Percentiles rank a stretch among this genome's conserved stretches.
phyloP scores from a whole-genome alignment of 2,797 vertebrate species.

The Falco columbarius region DNA sequence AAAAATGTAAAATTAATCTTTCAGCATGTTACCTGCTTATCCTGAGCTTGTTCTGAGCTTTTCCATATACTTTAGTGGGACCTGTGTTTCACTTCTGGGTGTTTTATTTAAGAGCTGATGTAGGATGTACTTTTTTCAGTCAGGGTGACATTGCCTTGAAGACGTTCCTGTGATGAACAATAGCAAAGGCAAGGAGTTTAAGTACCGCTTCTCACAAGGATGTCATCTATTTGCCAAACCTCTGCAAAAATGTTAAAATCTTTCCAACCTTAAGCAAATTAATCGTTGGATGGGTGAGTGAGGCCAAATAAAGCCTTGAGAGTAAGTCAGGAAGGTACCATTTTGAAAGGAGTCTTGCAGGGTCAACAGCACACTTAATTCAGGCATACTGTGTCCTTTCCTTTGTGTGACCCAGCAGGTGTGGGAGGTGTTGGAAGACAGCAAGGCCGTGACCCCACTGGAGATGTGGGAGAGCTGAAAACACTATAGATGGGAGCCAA shows the following conservation, averaged over 20 bases:
- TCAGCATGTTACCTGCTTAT: not conserved
- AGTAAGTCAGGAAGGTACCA: not conserved
- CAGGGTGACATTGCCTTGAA: not conserved
- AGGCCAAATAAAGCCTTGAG: not conserved
- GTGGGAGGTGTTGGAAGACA: fast-evolving
- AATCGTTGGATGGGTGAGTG: not conserved
- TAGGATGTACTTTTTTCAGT: not conserved
- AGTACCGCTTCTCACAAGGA: not conserved
- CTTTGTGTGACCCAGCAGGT: not conserved
- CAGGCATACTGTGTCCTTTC: not conserved
- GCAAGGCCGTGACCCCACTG: not conserved
- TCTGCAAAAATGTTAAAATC: not conserved
- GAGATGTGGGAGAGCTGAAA: not conserved
- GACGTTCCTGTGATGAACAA: not conserved
- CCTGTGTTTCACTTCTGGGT: not conserved
- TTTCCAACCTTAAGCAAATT: not conserved
- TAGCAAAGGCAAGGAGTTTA: not conserved
- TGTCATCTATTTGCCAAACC: not conserved
- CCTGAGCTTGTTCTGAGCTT: not conserved
- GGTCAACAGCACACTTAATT: not conserved
- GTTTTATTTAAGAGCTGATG: not conserved
- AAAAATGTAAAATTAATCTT: not conserved
- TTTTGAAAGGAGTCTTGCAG: not conserved
- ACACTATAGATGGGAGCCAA: fast-evolving
- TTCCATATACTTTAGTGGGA: not conserved